Conservation (phyloP, 92 coral and sea anemone species). For the Siderastrea radians region DNA sequence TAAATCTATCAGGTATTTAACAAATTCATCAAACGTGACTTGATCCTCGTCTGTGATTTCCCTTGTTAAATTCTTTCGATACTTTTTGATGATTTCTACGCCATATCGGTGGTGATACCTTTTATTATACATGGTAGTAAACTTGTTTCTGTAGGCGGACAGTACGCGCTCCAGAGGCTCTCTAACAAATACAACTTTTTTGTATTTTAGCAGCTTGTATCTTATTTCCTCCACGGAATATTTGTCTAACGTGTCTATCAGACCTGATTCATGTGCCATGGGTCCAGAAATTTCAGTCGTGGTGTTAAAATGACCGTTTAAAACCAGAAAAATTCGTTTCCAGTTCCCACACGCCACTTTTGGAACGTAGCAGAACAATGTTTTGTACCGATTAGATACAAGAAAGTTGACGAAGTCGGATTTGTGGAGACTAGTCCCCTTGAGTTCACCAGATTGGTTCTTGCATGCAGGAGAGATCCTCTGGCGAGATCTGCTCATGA, state of each 20-base stretch:
- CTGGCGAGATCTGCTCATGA: neutral
- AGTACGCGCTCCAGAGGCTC: slow-evolving; percentile 65
- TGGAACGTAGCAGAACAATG: slow-evolving; percentile 67
- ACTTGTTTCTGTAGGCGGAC: slow-evolving; percentile 70
- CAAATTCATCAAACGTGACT: slow-evolving; percentile 68
- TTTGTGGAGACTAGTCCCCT: neutral
- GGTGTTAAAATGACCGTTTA: slow-evolving; percentile 32
- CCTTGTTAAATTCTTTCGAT: slow-evolving; percentile 16
- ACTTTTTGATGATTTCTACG: slow-evolving; percentile 27
- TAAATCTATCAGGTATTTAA: slow-evolving; percentile 41
- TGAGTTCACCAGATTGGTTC: neutral
- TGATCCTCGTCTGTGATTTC: neutral
- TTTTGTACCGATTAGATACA: slow-evolving; percentile 56
- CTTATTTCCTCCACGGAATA: slow-evolving; percentile 11
- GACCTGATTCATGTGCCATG: slow-evolving; percentile 27
- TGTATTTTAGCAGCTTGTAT: slow-evolving; percentile 17
- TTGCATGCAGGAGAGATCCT: neutral
- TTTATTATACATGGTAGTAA: slow-evolving; percentile 31
- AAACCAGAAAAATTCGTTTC: slow-evolving; percentile 65
- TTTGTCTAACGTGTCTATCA: slow-evolving; percentile 19
- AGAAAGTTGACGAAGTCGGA: neutral
- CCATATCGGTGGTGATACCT: slow-evolving; percentile 34
- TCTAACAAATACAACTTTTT: slow-evolving; percentile 50
- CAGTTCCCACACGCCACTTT: slow-evolving; percentile 80
- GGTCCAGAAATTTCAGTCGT: slow-evolving; percentile 17